Base-by-base conservation (phyloP, 2,113 vertebrate species). In the Lamprotornis superbus region DNA sequence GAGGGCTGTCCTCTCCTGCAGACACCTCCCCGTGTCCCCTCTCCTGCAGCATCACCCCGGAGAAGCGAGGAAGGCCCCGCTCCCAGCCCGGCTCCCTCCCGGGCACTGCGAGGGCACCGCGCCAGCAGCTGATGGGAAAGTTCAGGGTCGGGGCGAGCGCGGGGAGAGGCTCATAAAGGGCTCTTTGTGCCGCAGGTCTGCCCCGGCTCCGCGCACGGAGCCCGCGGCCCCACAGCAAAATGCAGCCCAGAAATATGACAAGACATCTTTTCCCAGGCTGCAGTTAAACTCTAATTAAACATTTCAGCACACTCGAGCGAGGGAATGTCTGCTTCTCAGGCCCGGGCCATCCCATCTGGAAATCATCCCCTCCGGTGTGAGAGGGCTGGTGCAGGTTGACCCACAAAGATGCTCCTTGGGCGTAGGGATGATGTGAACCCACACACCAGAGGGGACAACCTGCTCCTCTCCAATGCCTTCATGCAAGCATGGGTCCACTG, bases 261-360 rank as follows among this genome's bases (percentile, higher is more conserved):
- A 81, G 96, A 91, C 94, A 89, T 95, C 92, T 93, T 92, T 96
- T 97, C 94, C 94, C 96, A 95, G 96, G 92, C 92, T 91, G 86
- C 95, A 85, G 93, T n/a, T 93, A 79, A 89, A 69, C 33, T 94
- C 89, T 92, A 92, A 94, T 92, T 91, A 85, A 96, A 94, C 92
- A 92, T 87, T 94, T 79, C 89, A 63, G 93, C 94, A 87, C 90
- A 78, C 81, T 82, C 1, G 1, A 85, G 77, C 3, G 1, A 73
- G 84, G 90, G 15, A 65, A 82, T 57, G 89, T 75, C 92, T 92
- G 91, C 67, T 87, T 68, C 94, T 91, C 92, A 55, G 61, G 57
- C 74, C 74, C 1, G 3, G 74, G 40, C 73, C 23, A 59, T 18
- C 76, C 70, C 90, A 71, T 88, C 80, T 79, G 88, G 83, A 79